phyloP scores from a whole-genome alignment of 2,797 vertebrate species.

The Dermochelys coriacea region DNA sequence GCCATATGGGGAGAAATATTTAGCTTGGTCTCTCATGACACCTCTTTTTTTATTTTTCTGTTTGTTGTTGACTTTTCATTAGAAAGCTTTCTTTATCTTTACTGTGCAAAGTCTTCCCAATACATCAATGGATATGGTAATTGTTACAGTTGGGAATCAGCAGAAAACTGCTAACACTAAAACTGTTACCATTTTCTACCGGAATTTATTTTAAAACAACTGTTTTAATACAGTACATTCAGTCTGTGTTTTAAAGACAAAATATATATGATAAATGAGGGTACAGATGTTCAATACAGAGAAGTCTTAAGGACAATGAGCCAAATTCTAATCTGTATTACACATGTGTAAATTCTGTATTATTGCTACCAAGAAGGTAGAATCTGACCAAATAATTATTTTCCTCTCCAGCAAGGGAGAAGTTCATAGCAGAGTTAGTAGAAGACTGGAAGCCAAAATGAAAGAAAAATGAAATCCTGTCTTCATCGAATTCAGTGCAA shows the following conservation, averaged over 20 bases:
- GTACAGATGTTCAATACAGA: not conserved
- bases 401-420: not conserved
- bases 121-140: not conserved
- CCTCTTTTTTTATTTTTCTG: conserved; percentile 36
- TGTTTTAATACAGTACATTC: not conserved
- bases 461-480: conserved; percentile 44
- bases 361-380: not conserved
- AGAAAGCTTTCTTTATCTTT: conserved; percentile 11
- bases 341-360: not conserved
- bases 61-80: conserved; percentile 30
- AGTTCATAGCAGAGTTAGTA: not conserved
- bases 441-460: not conserved
- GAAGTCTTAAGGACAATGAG: not conserved
- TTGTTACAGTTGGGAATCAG: not conserved
- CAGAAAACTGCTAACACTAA: not conserved
- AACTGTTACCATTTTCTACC: not conserved
- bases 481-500: conserved; percentile 14
- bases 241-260: not conserved
- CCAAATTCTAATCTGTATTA: not conserved
- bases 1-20: not conserved
- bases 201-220: not conserved
- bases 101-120: not conserved
- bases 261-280: not conserved
- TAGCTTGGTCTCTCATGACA: not conserved
- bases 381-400: not conserved